Evolutionary conservation across 2,113 vertebrate genomes (phyloP).

Genomic region (Anoplopoma fimbria): DNA sequence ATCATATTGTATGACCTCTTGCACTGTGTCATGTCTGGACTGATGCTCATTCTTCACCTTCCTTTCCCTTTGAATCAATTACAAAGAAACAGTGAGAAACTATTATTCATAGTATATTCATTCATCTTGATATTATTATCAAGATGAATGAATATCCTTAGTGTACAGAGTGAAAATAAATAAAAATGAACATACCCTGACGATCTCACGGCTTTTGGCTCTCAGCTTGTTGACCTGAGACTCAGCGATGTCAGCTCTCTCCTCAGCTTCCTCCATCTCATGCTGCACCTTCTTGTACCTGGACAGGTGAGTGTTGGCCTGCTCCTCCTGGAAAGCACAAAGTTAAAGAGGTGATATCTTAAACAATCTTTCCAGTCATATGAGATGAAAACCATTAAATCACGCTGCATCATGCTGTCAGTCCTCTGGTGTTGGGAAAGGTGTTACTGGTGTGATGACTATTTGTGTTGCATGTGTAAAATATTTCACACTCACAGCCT

Average conservation of each 20-base stretch:
- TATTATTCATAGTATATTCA: too few relatives aligned
- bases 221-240: slow-evolving; percentile 86
- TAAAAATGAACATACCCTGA: slow-evolving; percentile 46
- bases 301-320: slow-evolving; percentile 76
- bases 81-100: slow-evolving; percentile 28
- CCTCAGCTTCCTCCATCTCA: slow-evolving; percentile 87
- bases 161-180: background rate
- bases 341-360: background rate
- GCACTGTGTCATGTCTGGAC: slow-evolving; percentile 25
- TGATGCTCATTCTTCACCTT: slow-evolving; percentile 68
- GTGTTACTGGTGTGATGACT: slow-evolving; percentile 26
- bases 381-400: background rate
- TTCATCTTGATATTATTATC: too few relatives aligned
- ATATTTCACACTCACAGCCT: slow-evolving; percentile 80
- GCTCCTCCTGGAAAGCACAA: slow-evolving; percentile 75
- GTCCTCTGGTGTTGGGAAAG: slow-evolving; percentile 15
- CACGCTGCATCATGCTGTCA: slow-evolving; percentile 5
- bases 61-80: slow-evolving; percentile 69
- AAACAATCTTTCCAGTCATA: background rate
- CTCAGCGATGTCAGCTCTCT: slow-evolving; percentile 85
- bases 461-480: slow-evolving; percentile 21
- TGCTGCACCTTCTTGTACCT: slow-evolving; percentile 86
- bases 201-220: slow-evolving; percentile 68
- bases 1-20: slow-evolving; percentile 79
- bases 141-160: background rate